These are phyloP conservation scores for Neotragus moschatus DNA, from an alignment of 2,113 vertebrate species.

Conservation along the genomic window DNA sequence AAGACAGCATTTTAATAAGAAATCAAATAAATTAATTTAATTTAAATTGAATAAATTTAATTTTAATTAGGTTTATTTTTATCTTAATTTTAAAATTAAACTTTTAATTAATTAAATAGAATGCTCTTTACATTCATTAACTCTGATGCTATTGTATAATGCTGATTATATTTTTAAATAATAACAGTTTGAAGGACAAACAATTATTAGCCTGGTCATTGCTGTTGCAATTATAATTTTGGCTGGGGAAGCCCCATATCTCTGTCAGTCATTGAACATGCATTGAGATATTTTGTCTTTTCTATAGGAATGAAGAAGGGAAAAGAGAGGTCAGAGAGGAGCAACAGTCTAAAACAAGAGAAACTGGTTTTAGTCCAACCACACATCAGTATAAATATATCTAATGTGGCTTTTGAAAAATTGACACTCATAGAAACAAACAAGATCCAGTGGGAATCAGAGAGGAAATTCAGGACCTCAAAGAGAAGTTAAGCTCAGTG, in stretches of 20 bases:
- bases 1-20: not conserved
- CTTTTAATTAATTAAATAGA: not conserved
- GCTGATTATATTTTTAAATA: not conserved
- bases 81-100: not conserved
- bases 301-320: not conserved
- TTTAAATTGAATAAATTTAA: not conserved
- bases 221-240: not conserved
- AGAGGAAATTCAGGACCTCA: not conserved
- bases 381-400: not conserved
- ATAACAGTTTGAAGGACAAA: not conserved
- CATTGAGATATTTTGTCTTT: not conserved
- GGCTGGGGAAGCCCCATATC: not conserved
- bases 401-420: not conserved
- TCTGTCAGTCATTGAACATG: not conserved
- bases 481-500: not conserved
- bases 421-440: not conserved
- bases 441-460: not conserved
- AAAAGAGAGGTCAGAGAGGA: not conserved
- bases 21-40: not conserved
- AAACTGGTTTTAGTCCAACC: not conserved
- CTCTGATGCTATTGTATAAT: not conserved
- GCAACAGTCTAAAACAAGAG: not conserved
- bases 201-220: not conserved
- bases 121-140: not conserved
- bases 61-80: not conserved